A percentile compares a stretch with the other conserved stretches of the same genome.
These are phyloP conservation scores for Calosoma granatense DNA, from an alignment of 1,140 invertebrate species.

Conservation along the genomic window DNA sequence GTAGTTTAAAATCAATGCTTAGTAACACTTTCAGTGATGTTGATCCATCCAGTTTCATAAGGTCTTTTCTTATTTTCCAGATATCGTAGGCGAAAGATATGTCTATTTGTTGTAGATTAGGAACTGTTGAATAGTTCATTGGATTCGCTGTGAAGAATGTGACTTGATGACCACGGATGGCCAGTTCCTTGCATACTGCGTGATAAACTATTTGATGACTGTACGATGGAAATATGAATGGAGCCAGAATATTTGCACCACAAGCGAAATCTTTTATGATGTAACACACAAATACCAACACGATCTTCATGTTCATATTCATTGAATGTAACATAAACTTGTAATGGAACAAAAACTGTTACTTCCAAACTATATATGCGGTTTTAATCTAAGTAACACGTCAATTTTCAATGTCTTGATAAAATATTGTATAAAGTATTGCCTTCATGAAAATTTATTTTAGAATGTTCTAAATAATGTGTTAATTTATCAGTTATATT, in stretches of 20 bases:
- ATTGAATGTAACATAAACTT: too few relatives aligned
- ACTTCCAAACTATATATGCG: too few relatives aligned
- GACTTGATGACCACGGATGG: constrained; percentile 34
- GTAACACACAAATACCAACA: too few relatives aligned
- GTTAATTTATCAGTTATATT: too few relatives aligned
- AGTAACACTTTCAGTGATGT: neutral
- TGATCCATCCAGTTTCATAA: neutral
- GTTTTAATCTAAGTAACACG: too few relatives aligned
- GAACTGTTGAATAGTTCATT: constrained; percentile 11
- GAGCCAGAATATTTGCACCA: neutral
- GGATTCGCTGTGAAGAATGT: constrained; percentile 34
- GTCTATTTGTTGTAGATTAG: neutral
- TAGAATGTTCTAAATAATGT: too few relatives aligned
- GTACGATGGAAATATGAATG: constrained; percentile 29
- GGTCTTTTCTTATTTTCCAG: neutral
- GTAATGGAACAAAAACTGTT: too few relatives aligned
- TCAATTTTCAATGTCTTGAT: too few relatives aligned
- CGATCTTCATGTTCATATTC: too few relatives aligned
- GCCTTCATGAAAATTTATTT: too few relatives aligned
- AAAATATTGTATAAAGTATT: too few relatives aligned
- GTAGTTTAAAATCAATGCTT: neutral
- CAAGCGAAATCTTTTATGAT: too few relatives aligned
- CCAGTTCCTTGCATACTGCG: constrained; percentile 29
- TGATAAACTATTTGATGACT: constrained; percentile 44
- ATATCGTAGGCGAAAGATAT: neutral